These are phyloP conservation scores for Lasaia peninsularis DNA, from an alignment of 1,140 invertebrate species.

Conservation along the genomic window DNA sequence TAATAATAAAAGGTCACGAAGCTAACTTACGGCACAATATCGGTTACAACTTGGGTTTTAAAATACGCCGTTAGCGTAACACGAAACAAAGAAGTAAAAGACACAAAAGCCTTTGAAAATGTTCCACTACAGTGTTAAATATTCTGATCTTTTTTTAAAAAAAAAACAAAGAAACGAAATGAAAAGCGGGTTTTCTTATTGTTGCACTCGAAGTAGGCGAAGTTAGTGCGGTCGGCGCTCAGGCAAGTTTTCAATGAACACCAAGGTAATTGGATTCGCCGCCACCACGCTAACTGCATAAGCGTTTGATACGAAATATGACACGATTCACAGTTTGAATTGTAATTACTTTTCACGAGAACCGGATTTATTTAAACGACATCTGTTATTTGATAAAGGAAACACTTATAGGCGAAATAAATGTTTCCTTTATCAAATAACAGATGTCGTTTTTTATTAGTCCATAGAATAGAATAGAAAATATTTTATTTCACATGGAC, in stretches of 20 bases:
- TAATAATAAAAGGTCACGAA: not conserved
- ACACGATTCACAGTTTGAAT: conserved; percentile 12
- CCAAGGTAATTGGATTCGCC: conserved; percentile 16
- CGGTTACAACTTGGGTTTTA: not conserved
- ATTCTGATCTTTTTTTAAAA: conserved; percentile 21
- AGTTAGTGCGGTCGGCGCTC: conserved; percentile 15
- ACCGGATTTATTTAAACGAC: not conserved
- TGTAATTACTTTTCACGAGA: not conserved
- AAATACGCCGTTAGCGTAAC: conserved; percentile 5
- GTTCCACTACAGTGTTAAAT: conserved; percentile 16
- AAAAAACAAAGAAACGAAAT: conserved; percentile 16
- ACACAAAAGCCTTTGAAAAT: conserved; percentile 20
- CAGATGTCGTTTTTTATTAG: too few species aligned
- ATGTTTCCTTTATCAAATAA: too few species aligned
- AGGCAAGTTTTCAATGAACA: conserved; percentile 16
- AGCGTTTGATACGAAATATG: conserved; percentile 14
- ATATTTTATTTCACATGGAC: too few species aligned
- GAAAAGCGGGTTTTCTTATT: conserved; percentile 19
- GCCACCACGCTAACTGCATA: conserved; percentile 14
- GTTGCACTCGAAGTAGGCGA: conserved; percentile 12
- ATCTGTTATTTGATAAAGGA: not conserved
- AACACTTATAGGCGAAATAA: not conserved
- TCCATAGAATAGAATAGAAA: too few species aligned
- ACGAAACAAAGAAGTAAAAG: conserved; percentile 12
- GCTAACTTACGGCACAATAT: not conserved